Evolutionary conservation across 2,888 invertebrate species (phyloP).

Genomic region (Erebia palarica): DNA sequence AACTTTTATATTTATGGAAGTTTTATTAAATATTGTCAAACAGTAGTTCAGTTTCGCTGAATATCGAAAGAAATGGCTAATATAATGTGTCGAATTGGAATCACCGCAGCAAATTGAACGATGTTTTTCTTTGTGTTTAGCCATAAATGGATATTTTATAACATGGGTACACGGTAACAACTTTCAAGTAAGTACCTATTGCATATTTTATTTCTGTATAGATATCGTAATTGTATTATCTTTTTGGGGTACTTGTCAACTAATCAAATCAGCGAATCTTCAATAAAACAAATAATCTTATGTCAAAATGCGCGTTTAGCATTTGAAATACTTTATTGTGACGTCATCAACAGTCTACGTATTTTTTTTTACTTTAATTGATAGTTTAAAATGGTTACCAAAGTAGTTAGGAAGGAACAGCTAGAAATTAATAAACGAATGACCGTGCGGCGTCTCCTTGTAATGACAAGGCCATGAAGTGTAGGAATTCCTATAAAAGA

Average conservation of each 20-base stretch:
- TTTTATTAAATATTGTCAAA: background rate
- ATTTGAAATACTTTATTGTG: no score
- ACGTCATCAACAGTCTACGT: no score
- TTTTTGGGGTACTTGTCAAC: background rate
- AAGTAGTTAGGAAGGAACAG: no score
- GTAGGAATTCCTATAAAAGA: no score
- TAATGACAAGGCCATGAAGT: no score
- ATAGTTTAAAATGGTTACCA: no score
- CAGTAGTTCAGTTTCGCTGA: constrained; percentile 1
- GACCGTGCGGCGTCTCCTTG: no score
- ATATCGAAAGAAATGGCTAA: background rate
- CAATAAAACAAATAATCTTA: no score
- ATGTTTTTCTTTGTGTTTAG: constrained; percentile 32
- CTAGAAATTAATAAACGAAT: no score
- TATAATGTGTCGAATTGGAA: background rate
- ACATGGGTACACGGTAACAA: constrained; percentile 29
- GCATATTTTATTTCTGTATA: constrained; percentile 37
- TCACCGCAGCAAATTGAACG: constrained; percentile 27
- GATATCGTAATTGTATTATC: constrained; percentile 20
- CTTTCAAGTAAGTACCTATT: constrained; percentile 26
- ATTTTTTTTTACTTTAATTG: no score
- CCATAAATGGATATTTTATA: constrained; percentile 15
- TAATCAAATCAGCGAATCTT: no score
- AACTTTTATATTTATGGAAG: background rate
- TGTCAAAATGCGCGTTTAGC: no score